A percentile compares a stretch with the other conserved stretches of the same genome.
Conservation (phyloP, 2,797 vertebrate species). For the Eurystomus glaucurus region DNA sequence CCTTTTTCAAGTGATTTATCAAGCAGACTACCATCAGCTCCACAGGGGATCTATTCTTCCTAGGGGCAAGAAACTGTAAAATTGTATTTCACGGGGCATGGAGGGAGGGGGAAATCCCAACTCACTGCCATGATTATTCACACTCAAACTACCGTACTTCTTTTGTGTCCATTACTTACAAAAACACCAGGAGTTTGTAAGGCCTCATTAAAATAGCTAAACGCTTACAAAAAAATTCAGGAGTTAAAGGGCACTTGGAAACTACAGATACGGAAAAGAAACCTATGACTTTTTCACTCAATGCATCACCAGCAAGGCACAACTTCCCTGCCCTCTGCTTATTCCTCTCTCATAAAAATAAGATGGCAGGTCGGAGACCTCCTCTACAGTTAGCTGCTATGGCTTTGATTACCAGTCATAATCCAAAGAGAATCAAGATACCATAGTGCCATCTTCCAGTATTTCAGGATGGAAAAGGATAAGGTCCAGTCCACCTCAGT, state of each 20-base stretch:
- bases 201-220: background rate
- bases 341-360: background rate
- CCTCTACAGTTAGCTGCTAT: background rate
- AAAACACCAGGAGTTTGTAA: background rate
- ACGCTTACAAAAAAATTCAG: background rate
- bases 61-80: background rate
- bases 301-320: background rate
- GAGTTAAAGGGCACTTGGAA: background rate
- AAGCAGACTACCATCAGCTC: background rate
- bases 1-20: background rate
- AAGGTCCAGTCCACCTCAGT: background rate
- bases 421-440: background rate
- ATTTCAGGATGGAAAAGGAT: background rate
- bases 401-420: background rate
- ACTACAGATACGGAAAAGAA: background rate
- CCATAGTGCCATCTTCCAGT: background rate
- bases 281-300: background rate
- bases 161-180: background rate
- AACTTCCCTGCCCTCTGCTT: background rate
- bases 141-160: background rate
- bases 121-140: background rate
- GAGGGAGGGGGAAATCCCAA: accelerated
- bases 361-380: background rate
- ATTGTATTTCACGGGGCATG: background rate
- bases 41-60: background rate